These are phyloP conservation scores for Orestias chungarensis DNA, from an alignment of 2,797 vertebrate species.

Conservation along the genomic window DNA sequence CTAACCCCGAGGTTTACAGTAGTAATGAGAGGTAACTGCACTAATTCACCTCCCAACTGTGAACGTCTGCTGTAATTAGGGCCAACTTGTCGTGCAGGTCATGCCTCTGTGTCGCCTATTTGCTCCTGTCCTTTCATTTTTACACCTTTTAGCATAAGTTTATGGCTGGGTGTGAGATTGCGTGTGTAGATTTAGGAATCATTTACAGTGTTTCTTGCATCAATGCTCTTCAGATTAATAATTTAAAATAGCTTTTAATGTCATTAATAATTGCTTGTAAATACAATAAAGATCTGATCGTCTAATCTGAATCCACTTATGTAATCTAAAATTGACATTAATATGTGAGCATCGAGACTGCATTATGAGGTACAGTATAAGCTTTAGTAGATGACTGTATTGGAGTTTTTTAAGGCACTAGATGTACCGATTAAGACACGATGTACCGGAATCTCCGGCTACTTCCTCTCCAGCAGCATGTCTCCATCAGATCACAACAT, in stretches of 20 bases:
- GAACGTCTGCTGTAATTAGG: conserved; percentile 96
- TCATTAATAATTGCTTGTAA: not conserved
- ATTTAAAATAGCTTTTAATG: not conserved
- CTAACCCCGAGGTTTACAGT: conserved; percentile 82
- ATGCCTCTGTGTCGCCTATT: conserved; percentile 19
- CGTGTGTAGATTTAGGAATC: not conserved
- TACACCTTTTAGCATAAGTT: conserved; percentile 22
- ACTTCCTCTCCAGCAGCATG: conserved; percentile 20
- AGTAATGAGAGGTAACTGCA: conserved; percentile 83
- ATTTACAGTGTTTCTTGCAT: not conserved
- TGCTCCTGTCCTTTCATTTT: conserved; percentile 18
- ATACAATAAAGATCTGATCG: not conserved
- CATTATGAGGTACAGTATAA: not conserved
- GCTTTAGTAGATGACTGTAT: conserved; percentile 2
- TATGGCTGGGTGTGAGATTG: conserved; percentile 3
- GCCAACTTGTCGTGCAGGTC: conserved; percentile 73
- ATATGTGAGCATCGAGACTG: not conserved
- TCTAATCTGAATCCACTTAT: not conserved
- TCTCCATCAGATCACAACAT: conserved; percentile 57
- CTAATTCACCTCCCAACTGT: conserved; percentile 91
- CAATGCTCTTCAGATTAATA: not conserved
- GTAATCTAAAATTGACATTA: not conserved
- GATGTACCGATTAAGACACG: no score
- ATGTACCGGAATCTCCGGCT: conserved; percentile 11
- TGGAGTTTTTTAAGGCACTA: conserved; percentile 11